Conservation (phyloP, 1,140 invertebrate species). For the Drosophila parabipectinata region DNA sequence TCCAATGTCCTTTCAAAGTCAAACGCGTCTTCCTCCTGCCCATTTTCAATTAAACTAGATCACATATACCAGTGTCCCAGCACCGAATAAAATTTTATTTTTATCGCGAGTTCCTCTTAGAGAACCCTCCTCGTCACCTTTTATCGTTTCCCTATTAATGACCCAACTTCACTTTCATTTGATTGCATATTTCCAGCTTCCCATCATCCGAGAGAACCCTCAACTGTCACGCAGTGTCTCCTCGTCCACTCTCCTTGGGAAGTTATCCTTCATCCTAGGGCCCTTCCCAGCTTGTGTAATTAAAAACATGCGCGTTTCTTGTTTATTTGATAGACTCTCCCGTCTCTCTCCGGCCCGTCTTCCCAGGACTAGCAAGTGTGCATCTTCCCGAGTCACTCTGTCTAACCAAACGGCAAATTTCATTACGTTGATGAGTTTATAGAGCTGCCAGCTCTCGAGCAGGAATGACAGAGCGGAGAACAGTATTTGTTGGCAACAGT, state of each 20-base stretch:
- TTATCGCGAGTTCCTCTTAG: constrained; percentile 31
- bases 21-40: constrained; percentile 32
- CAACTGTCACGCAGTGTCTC: constrained; percentile 57
- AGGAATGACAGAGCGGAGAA: background rate
- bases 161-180: constrained; percentile 46
- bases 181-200: constrained; percentile 43
- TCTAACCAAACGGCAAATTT: constrained; percentile 54
- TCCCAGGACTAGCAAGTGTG: background rate
- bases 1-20: constrained; percentile 80
- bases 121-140: constrained; percentile 6
- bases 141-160: constrained; percentile 49
- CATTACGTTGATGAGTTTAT: constrained; percentile 77
- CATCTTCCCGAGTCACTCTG: constrained; percentile 9
- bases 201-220: constrained; percentile 54
- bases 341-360: background rate
- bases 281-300: constrained; percentile 52
- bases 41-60: constrained; percentile 72
- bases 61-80: constrained; percentile 30
- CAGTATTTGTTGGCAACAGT: constrained; percentile 37
- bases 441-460: constrained; percentile 57
- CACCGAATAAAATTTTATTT: constrained; percentile 67
- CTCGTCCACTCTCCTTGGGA: constrained; percentile 11
- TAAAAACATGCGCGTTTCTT: constrained; percentile 68
- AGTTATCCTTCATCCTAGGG: constrained; percentile 10
- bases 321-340: constrained; percentile 60